phyloP scores from a whole-genome alignment of 2,113 vertebrate genomes.

The Porphyrio hochstetteri region DNA sequence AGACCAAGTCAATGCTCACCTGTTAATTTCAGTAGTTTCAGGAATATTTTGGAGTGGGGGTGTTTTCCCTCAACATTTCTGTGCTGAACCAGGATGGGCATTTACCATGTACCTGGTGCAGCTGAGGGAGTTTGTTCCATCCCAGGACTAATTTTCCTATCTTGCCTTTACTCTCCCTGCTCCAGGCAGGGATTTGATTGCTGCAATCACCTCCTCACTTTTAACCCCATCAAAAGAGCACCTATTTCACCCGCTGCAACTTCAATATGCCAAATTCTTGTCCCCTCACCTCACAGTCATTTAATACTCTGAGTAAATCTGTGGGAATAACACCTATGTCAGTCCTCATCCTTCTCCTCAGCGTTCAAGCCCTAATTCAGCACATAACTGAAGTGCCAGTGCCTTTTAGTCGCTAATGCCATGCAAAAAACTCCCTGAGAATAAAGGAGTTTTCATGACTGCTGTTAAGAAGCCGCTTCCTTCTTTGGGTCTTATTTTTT shows the following conservation, averaged over 20 bases:
- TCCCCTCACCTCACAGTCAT: not conserved
- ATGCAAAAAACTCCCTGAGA: slow-evolving; percentile 6
- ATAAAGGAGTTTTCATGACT: slow-evolving; percentile 23
- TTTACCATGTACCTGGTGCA: not conserved
- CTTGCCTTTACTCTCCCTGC: not conserved
- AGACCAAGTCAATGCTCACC: not conserved
- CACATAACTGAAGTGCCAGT: slow-evolving; percentile 17
- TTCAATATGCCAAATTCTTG: not conserved
- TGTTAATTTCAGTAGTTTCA: not conserved
- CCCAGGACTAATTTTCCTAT: not conserved
- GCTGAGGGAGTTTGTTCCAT: not conserved
- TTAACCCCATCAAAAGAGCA: not conserved
- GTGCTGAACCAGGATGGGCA: fast-evolving
- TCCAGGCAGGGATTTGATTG: not conserved
- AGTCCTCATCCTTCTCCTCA: not conserved
- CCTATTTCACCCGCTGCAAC: not conserved
- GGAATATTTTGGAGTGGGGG: not conserved
- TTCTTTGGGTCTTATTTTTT: slow-evolving; percentile 42
- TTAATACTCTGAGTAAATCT: not conserved
- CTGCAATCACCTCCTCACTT: not conserved
- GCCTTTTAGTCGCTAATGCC: slow-evolving; percentile 48
- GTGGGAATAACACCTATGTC: not conserved
- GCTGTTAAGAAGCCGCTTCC: not conserved
- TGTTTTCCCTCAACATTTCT: not conserved
- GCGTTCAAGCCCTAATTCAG: slow-evolving; percentile 29